Evolutionary conservation across 2,797 vertebrate genomes (phyloP), one percentile per base, ranked within the genome.

Genomic region (Telmatherina bonti): DNA sequence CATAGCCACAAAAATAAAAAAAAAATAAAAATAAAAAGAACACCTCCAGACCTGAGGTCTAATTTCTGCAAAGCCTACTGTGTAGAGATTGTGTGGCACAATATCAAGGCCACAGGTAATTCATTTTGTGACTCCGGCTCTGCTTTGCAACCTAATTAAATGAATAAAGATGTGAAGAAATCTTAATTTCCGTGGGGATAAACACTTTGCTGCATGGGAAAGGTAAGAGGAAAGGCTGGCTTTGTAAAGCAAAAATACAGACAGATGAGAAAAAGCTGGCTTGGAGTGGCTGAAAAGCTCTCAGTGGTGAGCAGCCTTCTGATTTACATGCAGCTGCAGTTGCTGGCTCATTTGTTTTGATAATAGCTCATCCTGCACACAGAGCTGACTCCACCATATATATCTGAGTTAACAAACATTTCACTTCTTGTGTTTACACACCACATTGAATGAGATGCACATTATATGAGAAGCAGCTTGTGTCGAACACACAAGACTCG

Each of bases 71-170:
- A 66, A 79, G 84, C 76, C 85, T 82, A 83, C 74, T 80, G 78
- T 74, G 75, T 69, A 54, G 70, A 84, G 55, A 87, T 78, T 85
- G 80, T 62, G 70, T 82, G 78, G 88, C 79, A 90, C 81, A 83
- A 78, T 80, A 84, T 91, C 86, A 91, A 85, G 72, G 88, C 88
- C 76, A 86, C 83, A 86, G 86, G 89, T 93, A 90, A 93, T 94
- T 92, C 81, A 89, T 94, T 91, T 93, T 86, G 84, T 79, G 81
- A 85, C 84, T 79, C 66, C 45, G 67, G 85, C 77, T 72, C 78
- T 81, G 88, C 86, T 89, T 88, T 79, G 79, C 82, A 82, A 85
- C 87, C 90, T 91, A 93, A 94, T 94, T 92, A 92, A 93, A 93
- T 87, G 89, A 93, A 90, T 90, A 89, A 91, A 91, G 91, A 91